A percentile compares a stretch with the other conserved stretches of the same genome.
Conservation (phyloP, 1,140 invertebrate species). For the Centruroides sculpturatus region DNA sequence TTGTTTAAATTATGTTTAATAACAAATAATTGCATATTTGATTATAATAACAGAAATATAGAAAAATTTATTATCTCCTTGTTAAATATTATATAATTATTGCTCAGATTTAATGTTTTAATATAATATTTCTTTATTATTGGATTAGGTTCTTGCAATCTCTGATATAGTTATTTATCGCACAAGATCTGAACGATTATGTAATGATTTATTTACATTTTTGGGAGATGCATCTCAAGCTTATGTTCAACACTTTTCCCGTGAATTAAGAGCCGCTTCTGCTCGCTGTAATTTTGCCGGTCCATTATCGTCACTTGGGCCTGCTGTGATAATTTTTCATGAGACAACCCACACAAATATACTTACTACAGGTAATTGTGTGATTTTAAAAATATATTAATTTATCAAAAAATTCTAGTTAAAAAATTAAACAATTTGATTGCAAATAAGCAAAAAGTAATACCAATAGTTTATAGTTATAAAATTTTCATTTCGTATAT, state of each 20-base stretch:
- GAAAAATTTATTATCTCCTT: too few relatives aligned
- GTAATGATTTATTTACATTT: constrained; percentile 65
- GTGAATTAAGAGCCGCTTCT: constrained; percentile 42
- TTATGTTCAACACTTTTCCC: constrained; percentile 56
- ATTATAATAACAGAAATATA: too few relatives aligned
- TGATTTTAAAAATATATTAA: too few relatives aligned
- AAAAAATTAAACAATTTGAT: too few relatives aligned
- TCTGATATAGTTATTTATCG: constrained; percentile 70
- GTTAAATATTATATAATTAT: too few relatives aligned
- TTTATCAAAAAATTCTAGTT: too few relatives aligned
- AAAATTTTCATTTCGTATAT: too few relatives aligned
- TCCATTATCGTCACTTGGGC: constrained; percentile 42
- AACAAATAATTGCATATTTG: too few relatives aligned
- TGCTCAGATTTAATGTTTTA: not conserved
- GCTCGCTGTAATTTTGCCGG: constrained; percentile 34
- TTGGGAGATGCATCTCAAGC: constrained; percentile 58
- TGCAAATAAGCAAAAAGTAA: too few relatives aligned
- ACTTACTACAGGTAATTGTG: too few relatives aligned
- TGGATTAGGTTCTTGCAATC: constrained; percentile 46
- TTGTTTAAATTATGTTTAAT: too few relatives aligned
- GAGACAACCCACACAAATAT: constrained; percentile 38
- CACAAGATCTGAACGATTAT: constrained; percentile 57
- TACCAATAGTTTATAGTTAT: too few relatives aligned
- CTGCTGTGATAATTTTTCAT: constrained; percentile 63
- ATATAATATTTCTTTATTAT: not conserved